These are phyloP conservation scores for Probosciger aterrimus DNA, from an alignment of 2,113 vertebrate species.

Conservation along the genomic window DNA sequence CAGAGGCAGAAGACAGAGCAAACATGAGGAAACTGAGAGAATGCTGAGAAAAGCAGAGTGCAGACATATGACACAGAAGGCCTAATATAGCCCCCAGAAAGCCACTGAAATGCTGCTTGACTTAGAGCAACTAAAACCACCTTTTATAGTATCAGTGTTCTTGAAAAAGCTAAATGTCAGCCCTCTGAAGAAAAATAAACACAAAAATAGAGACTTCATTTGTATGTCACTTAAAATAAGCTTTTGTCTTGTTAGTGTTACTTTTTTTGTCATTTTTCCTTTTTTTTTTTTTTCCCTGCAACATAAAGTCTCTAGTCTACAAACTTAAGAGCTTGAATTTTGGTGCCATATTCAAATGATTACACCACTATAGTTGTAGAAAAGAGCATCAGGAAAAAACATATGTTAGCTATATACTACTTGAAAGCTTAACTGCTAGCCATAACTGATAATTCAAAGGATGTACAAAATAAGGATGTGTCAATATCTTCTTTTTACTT, in stretches of 20 bases:
- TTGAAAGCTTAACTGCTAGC: background rate
- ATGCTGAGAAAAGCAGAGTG: background rate
- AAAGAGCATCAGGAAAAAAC: background rate
- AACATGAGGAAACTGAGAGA: background rate
- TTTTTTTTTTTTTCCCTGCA: accelerated
- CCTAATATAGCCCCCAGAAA: background rate
- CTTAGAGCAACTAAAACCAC: background rate
- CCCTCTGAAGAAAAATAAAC: background rate
- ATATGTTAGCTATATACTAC: background rate
- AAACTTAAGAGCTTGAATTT: background rate
- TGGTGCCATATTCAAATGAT: background rate
- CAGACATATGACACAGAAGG: background rate
- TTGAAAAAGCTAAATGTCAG: background rate
- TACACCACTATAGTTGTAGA: background rate
- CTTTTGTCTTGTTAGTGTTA: background rate
- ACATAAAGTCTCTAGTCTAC: background rate
- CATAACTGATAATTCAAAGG: background rate
- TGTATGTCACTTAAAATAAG: background rate
- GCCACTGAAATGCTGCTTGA: background rate
- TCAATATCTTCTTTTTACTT: background rate
- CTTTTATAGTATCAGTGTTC: background rate
- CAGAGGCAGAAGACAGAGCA: background rate
- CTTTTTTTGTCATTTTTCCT: background rate
- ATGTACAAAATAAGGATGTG: background rate
- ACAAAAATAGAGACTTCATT: background rate